Evolutionary conservation across 2,888 invertebrate genomes (phyloP), one percentile per base, ranked within the genome.

Genomic region (Macaria notata): DNA sequence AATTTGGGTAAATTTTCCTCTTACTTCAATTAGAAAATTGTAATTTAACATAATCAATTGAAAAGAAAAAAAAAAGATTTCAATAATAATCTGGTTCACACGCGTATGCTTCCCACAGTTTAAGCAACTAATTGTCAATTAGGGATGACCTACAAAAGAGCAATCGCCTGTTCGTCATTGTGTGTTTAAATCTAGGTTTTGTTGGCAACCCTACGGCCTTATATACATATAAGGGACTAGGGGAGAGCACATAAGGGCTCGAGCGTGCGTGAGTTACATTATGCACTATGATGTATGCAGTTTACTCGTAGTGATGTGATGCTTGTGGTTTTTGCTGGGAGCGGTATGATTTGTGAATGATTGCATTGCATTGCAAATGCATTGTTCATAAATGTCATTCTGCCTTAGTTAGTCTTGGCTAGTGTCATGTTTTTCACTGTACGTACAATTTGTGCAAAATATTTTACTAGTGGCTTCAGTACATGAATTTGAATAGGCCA

Each of bases 201-300:
- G 31, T 68, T 63, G 78, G 59, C 78, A 82, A 61, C 81, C 84
- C 83, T 82, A 74, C 60, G 61, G 46, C 48, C 56, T 69, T 78
- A 79, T 66, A 78, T 78, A 78, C 73, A 19, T 19, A 19, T 19
- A 19, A 73, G 73, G 76, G 68, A 73, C 68, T 69, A 67, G 70
- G 73, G 78, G 76, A 73, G 71, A 75, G 63, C 72, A 81, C 75
- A 80, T 79, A 81, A 71, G 79, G 81, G 77, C 71, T 69, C 69
- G 64, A 67, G 56, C 67, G 62, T 69, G 68, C 71, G 75, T 76
- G 79, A 76, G 72, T 69, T 73, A 73, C 51, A 46, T 50, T 49
- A 52, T 58, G 54, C 51, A 54, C 51, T 46, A 42, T 52, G 33
- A 47, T 49, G 50, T 33, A 55, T 59, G 48, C 56, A 58, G 52